Evolutionary conservation across 1,140 invertebrate genomes (phyloP).

Genomic region (Goniozus legneri): DNA sequence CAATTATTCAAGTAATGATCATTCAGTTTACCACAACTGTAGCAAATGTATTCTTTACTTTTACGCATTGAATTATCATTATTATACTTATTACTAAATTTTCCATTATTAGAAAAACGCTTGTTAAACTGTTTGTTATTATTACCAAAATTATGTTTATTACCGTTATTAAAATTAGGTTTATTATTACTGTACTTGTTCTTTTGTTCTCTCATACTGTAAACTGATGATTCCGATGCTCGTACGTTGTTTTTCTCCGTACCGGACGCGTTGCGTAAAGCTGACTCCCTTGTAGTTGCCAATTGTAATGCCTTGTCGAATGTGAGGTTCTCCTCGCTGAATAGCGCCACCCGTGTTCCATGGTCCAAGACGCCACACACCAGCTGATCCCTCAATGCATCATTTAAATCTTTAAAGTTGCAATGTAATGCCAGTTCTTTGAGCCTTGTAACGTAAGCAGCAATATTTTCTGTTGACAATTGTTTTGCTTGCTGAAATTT

Average conservation of each 20-base stretch:
- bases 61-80: background rate
- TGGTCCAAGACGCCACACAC: background rate
- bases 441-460: background rate
- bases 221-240: background rate
- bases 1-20: background rate
- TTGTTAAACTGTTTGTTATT: background rate
- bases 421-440: constrained; percentile 5
- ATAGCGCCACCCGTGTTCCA: background rate
- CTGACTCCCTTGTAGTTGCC: constrained; percentile 1
- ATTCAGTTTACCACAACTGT: background rate
- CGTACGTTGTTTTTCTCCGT: background rate
- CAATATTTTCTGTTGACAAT: background rate
- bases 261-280: background rate
- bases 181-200: background rate
- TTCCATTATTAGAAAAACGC: background rate
- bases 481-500: constrained; percentile 1
- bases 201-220: background rate
- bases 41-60: background rate
- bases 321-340: background rate
- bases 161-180: background rate
- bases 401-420: background rate
- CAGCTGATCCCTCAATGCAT: background rate
- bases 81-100: background rate
- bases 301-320: background rate
- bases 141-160: too few species aligned